These are phyloP conservation scores for Margarornis squamiger DNA, from an alignment of 2,797 vertebrate species.

Conservation along the genomic window DNA sequence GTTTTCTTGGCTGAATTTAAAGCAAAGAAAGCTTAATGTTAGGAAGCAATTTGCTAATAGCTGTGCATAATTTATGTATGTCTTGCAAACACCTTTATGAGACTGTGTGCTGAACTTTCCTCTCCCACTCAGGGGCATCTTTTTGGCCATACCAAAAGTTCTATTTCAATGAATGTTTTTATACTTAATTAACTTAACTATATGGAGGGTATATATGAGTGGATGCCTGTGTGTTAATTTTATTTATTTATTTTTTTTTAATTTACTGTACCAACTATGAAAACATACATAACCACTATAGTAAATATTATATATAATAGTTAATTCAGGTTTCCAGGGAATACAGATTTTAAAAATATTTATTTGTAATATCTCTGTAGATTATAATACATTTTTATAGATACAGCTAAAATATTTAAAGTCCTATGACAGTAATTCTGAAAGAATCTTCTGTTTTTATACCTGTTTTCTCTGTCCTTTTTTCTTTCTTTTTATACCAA, in stretches of 20 bases:
- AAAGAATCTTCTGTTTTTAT: background rate
- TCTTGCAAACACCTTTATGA: slow-evolving; percentile 46
- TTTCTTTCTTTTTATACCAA: background rate
- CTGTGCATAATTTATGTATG: slow-evolving; percentile 28
- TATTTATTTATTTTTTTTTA: background rate
- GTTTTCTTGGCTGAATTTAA: slow-evolving; percentile 41
- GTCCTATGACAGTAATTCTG: background rate
- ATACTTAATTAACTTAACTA: background rate
- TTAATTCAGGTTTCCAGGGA: slow-evolving; percentile 1
- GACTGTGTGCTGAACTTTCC: background rate
- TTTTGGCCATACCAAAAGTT: background rate
- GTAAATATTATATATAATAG: background rate
- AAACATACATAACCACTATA: background rate
- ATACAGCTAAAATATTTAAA: background rate
- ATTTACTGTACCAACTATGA: background rate
- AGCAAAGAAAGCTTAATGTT: slow-evolving; percentile 33
- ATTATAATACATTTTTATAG: background rate
- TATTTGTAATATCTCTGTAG: background rate
- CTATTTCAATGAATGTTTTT: background rate
- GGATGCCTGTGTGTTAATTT: background rate
- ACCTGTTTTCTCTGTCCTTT: background rate
- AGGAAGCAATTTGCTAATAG: slow-evolving; percentile 54
- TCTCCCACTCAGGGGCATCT: background rate
- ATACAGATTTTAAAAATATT: background rate
- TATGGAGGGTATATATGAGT: background rate